phyloP scores from a whole-genome alignment of 2,797 vertebrate genomes.

The Cetoscarus ocellatus region DNA sequence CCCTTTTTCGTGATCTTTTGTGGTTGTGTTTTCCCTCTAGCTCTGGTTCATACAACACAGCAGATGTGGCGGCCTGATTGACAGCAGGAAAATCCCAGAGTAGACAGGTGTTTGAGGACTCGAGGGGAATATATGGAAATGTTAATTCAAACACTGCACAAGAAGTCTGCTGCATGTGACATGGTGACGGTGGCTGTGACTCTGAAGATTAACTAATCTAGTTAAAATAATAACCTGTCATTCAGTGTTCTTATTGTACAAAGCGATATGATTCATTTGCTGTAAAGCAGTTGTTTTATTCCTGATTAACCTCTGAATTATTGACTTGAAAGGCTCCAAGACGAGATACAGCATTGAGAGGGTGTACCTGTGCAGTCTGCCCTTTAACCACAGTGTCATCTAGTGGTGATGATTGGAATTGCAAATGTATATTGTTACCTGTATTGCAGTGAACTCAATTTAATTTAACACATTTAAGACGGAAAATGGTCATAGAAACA shows the following conservation, averaged over 20 bases:
- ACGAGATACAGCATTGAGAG: not conserved
- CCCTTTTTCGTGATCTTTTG: conserved; percentile 31
- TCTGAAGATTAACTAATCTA: conserved; percentile 19
- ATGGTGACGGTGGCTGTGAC: conserved; percentile 18
- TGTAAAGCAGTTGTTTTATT: conserved; percentile 13
- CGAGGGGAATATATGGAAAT: conserved; percentile 18
- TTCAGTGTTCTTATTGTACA: conserved; percentile 19
- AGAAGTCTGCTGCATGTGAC: conserved; percentile 1
- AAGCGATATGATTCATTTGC: conserved; percentile 3
- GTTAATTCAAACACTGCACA: conserved; percentile 21
- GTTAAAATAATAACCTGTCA: conserved; percentile 23
- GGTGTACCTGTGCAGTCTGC: conserved; percentile 3
- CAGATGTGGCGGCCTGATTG: conserved; percentile 54
- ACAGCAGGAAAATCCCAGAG: conserved; percentile 42
- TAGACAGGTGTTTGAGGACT: conserved; percentile 47
- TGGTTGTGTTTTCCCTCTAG: conserved; percentile 47
- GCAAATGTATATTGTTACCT: not conserved
- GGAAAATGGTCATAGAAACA: too few relatives aligned
- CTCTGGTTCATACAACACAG: conserved; percentile 22
- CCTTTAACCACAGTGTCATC: conserved; percentile 78
- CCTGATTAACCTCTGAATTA: conserved; percentile 17
- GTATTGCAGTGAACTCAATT: not conserved
- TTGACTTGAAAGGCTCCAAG: not conserved
- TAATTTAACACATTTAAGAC: too few relatives aligned
- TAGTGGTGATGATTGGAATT: conserved; percentile 55